These are phyloP conservation scores for Scolopax bukidnonensis DNA, from an alignment of 2,797 vertebrate genomes.

Conservation along the genomic window DNA sequence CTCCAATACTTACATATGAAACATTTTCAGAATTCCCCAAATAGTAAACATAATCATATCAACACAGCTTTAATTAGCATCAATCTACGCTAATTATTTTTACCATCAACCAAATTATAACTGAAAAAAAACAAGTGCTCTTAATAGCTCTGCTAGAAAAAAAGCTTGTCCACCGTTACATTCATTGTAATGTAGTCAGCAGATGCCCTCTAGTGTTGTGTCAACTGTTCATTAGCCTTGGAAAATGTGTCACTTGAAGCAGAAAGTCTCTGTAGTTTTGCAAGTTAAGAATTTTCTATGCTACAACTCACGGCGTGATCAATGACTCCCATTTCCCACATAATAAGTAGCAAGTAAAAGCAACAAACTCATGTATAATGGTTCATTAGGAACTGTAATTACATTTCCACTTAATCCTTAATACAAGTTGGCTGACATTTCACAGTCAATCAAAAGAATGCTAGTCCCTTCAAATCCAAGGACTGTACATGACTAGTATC, in stretches of 20 bases:
- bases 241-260: neutral
- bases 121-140: slow-evolving; percentile 11
- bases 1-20: neutral
- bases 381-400: slow-evolving; percentile 45
- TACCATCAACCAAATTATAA: slow-evolving; percentile 21
- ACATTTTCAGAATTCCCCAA: slow-evolving; percentile 35
- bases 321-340: neutral
- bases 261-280: neutral
- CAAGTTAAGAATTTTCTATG: neutral
- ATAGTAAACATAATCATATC: slow-evolving; percentile 46
- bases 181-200: neutral
- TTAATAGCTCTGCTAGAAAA: neutral
- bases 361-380: slow-evolving; percentile 5
- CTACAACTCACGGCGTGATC: neutral
- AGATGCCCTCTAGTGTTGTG: slow-evolving; percentile 68
- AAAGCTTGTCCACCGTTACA: neutral
- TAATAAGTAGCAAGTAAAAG: slow-evolving; percentile 2
- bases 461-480: neutral
- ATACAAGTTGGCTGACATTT: neutral
- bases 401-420: slow-evolving; percentile 9
- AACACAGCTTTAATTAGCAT: slow-evolving; percentile 48
- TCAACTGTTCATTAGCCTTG: slow-evolving; percentile 5
- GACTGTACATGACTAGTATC: neutral
- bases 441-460: neutral
- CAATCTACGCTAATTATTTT: slow-evolving; percentile 46